These are phyloP conservation scores for Trematocara stigmaticum DNA, from an alignment of 2,113 vertebrate genomes.

Conservation along the genomic window DNA sequence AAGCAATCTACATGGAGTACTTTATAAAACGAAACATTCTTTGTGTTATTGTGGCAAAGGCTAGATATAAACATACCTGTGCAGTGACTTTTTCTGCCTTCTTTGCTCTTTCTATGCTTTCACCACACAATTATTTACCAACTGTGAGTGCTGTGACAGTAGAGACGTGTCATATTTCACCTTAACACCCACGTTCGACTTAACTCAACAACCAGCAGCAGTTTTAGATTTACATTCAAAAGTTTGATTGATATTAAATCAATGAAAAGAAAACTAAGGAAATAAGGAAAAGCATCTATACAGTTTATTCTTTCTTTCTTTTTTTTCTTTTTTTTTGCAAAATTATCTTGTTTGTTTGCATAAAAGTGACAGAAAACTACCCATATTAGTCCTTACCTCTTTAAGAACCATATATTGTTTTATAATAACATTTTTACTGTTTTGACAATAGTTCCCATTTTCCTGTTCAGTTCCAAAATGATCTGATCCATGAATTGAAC, in stretches of 20 bases:
- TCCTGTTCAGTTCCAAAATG: not conserved
- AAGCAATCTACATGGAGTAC: not conserved
- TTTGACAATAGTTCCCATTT: not conserved
- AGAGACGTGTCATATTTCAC: not conserved
- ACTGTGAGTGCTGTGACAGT: not conserved
- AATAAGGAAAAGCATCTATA: not conserved
- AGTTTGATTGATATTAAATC: not conserved
- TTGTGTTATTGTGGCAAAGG: not conserved
- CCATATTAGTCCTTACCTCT: not conserved
- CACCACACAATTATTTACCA: not conserved
- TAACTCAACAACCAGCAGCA: not conserved
- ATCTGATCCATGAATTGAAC: not conserved
- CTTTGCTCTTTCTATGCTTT: not conserved
- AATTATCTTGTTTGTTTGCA: not conserved
- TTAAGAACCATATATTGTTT: not conserved
- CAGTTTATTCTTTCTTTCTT: not conserved
- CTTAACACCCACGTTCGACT: not conserved
- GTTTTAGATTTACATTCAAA: not conserved
- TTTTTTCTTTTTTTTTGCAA: not conserved
- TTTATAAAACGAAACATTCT: not conserved
- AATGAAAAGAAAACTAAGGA: not conserved
- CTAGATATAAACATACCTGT: not conserved
- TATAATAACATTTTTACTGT: not conserved
- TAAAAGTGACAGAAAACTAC: not conserved
- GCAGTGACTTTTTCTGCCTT: not conserved